A percentile compares a stretch with the other conserved stretches of the same genome.
Evolutionary conservation across 1,140 invertebrate species (phyloP).

Genomic region (Maconellicoccus hirsutus): DNA sequence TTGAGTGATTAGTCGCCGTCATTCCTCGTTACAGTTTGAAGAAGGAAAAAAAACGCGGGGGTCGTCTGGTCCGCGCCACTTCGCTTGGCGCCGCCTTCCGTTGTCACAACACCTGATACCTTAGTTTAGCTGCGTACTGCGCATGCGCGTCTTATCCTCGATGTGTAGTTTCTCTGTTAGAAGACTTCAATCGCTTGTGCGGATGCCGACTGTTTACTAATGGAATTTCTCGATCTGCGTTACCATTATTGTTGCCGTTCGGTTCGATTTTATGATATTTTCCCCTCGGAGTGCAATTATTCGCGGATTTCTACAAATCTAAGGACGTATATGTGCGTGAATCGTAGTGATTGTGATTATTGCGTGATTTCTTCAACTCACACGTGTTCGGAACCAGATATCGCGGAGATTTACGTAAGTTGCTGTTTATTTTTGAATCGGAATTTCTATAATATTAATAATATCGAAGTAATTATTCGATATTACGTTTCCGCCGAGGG

Average conservation of each 20-base stretch:
- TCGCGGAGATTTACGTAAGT: no score
- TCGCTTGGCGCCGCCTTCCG: conserved; percentile 15
- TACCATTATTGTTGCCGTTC: background rate
- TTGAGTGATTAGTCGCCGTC: conserved; percentile 20
- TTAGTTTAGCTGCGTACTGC: background rate
- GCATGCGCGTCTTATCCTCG: background rate
- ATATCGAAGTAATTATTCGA: no score
- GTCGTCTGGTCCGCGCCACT: conserved; percentile 18
- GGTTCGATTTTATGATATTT: background rate
- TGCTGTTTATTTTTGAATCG: no score
- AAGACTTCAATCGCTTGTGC: background rate
- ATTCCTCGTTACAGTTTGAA: conserved; percentile 11
- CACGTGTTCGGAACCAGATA: no score
- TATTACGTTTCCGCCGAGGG: no score
- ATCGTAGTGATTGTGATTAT: no score
- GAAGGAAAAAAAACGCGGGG: conserved; percentile 14
- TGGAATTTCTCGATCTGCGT: background rate
- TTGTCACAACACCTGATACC: conserved; percentile 22
- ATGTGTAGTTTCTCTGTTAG: background rate
- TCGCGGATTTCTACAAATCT: no score
- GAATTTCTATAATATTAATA: no score
- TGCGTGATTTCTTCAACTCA: no score
- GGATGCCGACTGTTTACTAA: conserved; percentile 1
- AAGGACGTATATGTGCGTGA: no score
- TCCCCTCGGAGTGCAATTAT: no score